Evolutionary conservation across 64 coral and sea anemone genomes (phyloP), one percentile per base, ranked within the genome.

Genomic region (Actinia tenebrosa): DNA sequence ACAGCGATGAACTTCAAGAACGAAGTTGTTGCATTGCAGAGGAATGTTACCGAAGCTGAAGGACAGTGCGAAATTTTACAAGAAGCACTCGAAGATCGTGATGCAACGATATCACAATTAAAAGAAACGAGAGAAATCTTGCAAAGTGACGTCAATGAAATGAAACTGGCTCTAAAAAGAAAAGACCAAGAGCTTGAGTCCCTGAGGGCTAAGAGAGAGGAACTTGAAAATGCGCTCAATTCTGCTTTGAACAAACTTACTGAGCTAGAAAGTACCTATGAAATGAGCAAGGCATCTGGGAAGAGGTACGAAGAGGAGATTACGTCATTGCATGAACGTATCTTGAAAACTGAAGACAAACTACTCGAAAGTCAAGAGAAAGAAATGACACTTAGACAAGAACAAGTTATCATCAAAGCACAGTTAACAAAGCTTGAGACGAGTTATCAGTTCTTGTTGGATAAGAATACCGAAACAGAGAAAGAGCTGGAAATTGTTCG

Each of bases 191-290:
- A 97, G 20, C 45, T 93, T n/a, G 91, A 97, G n/a, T 55, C 69
- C 45, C 89, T 90, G 53, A 89, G 66, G 77, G 92, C 83, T 10
- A 97, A 91, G 80, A 92, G 80, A 59, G 91, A 87, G 30, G 85
- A 90, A 15, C 60, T 93, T 14, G 91, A 97, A 53, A 80, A 61
- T 64, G 83, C 85, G 42, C 18, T 93, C 17, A 90, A 66, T 18
- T 86, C 88, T 82, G 52, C 85, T 55, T 42, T 90, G 60, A 64
- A 81, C 47, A 83, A 88, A 58, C 45, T 93, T 26, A 60, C 80
- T 30, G 91, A 88, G 9, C 45, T 92, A 60, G 88, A 93, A 60
- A 60, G 56, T 42, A 69, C 72, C 0, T 59, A 93, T 44, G 66
- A 83, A 50, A 84, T 42, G 43, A 90, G 63, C 44, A 84, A 91